phyloP scores from a whole-genome alignment of 2,113 vertebrate genomes.

The Aegithalos caudatus region DNA sequence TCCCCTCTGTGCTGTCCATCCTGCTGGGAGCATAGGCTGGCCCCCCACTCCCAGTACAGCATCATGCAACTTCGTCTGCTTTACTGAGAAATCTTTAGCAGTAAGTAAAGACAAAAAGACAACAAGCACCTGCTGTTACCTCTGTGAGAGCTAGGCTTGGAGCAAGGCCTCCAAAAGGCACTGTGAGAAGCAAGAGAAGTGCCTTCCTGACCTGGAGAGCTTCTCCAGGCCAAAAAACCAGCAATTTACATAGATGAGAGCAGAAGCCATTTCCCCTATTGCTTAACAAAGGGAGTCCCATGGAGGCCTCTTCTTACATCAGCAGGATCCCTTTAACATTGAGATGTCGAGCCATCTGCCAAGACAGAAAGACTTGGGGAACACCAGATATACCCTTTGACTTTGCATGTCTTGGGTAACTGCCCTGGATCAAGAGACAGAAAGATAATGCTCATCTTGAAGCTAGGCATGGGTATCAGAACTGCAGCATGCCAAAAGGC shows the following conservation, averaged over 20 bases:
- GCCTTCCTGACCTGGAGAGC: neutral
- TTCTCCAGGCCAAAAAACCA: neutral
- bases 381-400: fast-evolving
- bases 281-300: neutral
- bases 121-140: neutral
- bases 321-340: neutral
- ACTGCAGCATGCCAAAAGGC: neutral
- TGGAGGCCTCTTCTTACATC: neutral
- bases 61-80: neutral
- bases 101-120: neutral
- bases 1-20: neutral
- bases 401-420: neutral
- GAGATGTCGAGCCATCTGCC: neutral
- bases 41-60: neutral
- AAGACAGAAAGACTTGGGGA: neutral
- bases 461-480: neutral
- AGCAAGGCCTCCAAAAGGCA: neutral
- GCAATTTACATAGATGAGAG: neutral
- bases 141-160: neutral
- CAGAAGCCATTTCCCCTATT: neutral
- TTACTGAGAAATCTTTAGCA: neutral
- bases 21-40: neutral
- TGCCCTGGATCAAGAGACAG: neutral
- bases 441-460: neutral
- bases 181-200: neutral